A percentile compares a stretch with the other conserved stretches of the same genome.
These are phyloP conservation scores for Dermochelys coriacea DNA, from an alignment of 2,797 vertebrate genomes.

Conservation along the genomic window DNA sequence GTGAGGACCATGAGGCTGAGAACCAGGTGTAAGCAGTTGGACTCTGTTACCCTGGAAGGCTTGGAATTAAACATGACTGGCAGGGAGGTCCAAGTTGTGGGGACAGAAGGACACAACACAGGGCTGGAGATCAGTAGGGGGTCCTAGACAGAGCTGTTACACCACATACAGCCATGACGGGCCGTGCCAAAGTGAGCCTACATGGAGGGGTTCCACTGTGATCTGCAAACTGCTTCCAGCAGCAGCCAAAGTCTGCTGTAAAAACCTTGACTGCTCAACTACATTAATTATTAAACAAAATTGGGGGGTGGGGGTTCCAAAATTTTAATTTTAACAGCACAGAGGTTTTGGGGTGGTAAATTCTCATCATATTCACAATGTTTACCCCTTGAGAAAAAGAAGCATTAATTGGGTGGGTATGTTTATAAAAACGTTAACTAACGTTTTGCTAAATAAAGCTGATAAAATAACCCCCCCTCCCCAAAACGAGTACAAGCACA, in stretches of 20 bases:
- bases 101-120: too few species aligned
- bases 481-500: background rate
- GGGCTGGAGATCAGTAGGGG: too few species aligned
- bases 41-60: too few species aligned
- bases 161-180: too few species aligned
- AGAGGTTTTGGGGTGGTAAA: background rate
- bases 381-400: constrained; percentile 35
- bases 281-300: background rate
- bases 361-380: background rate
- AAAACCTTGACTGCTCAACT: background rate
- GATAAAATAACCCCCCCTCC: constrained; percentile 37
- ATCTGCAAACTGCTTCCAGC: background rate
- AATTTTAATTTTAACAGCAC: background rate
- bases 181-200: too few species aligned
- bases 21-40: too few species aligned
- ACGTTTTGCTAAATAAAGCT: constrained; percentile 26
- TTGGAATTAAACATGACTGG: too few species aligned
- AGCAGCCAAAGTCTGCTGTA: background rate
- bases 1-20: too few species aligned
- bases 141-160: too few species aligned
- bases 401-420: constrained; percentile 39
- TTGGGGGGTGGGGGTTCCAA: background rate
- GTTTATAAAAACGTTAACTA: constrained; percentile 24
- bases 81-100: too few species aligned
- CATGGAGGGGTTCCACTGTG: background rate